Evolutionary conservation across 2,888 invertebrate genomes (phyloP).

Genomic region (Aethes cnicana): DNA sequence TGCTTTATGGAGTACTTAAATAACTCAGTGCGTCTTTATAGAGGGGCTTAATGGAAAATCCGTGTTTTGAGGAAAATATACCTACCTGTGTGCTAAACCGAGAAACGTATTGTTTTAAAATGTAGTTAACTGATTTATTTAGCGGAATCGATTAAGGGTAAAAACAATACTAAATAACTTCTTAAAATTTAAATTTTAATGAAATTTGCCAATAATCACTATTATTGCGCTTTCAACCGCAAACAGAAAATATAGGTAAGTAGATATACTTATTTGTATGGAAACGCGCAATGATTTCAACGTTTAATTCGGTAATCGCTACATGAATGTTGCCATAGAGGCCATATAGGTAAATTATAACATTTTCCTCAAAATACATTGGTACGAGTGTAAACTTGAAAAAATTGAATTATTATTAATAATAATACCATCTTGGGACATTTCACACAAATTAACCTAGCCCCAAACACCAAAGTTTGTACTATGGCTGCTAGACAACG

Average conservation of each 20-base stretch:
- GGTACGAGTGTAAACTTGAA: too few species aligned
- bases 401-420: too few species aligned
- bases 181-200: constrained; percentile 22
- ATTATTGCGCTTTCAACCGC: constrained; percentile 21
- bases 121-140: not conserved
- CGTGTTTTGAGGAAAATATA: not conserved
- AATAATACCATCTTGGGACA: too few species aligned
- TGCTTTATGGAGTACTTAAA: not conserved
- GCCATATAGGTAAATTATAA: too few species aligned
- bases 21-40: not conserved
- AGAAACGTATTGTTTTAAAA: too few species aligned
- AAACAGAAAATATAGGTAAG: constrained; percentile 14
- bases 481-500: too few species aligned
- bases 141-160: constrained; percentile 8
- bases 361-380: too few species aligned
- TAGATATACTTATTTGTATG: too few species aligned
- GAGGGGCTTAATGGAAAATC: constrained; percentile 1
- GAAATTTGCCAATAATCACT: constrained; percentile 22
- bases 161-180: not conserved
- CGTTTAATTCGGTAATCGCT: constrained; percentile 3
- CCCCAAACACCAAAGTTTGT: too few species aligned
- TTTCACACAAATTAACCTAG: too few species aligned
- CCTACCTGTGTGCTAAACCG: too few species aligned
- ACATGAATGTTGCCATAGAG: too few species aligned
- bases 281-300: constrained; percentile 14